These are phyloP conservation scores for Pseudoips prasinana DNA, from an alignment of 2,888 invertebrate species.

Conservation along the genomic window DNA sequence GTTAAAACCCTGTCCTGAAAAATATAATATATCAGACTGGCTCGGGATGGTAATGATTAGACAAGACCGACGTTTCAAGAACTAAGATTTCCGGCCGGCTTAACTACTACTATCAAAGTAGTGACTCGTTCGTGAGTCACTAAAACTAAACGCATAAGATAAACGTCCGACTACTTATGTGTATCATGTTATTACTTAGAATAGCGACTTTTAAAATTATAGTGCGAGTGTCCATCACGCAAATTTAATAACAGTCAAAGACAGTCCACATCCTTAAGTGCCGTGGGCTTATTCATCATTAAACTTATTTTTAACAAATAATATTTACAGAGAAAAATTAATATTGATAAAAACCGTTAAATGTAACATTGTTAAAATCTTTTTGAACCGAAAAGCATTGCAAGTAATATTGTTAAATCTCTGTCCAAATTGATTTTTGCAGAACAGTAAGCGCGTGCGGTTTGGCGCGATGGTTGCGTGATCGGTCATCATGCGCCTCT, in stretches of 20 bases:
- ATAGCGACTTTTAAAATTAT: slow-evolving; percentile 35
- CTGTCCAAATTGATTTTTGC: no score
- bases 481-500: slow-evolving; percentile 84
- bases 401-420: no score
- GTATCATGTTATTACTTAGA: slow-evolving; percentile 33
- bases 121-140: slow-evolving; percentile 44
- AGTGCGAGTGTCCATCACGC: slow-evolving; percentile 49
- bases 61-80: slow-evolving; percentile 37
- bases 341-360: no score
- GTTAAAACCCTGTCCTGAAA: no score
- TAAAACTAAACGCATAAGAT: slow-evolving; percentile 16
- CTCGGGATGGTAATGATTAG: slow-evolving; percentile 47
- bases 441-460: slow-evolving; percentile 52
- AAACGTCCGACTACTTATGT: slow-evolving; percentile 20
- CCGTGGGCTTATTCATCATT: no score
- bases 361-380: no score
- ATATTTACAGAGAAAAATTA: no score
- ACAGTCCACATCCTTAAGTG: slow-evolving; percentile 24
- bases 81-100: slow-evolving; percentile 59
- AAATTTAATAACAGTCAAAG: slow-evolving; percentile 51
- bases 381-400: no score
- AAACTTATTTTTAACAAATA: no score
- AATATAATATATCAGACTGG: slow-evolving; percentile 44
- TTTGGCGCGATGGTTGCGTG: slow-evolving; percentile 73
- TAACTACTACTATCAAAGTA: no score